Evolutionary conservation across 2,113 vertebrate genomes (phyloP).

Genomic region (Colius striatus): DNA sequence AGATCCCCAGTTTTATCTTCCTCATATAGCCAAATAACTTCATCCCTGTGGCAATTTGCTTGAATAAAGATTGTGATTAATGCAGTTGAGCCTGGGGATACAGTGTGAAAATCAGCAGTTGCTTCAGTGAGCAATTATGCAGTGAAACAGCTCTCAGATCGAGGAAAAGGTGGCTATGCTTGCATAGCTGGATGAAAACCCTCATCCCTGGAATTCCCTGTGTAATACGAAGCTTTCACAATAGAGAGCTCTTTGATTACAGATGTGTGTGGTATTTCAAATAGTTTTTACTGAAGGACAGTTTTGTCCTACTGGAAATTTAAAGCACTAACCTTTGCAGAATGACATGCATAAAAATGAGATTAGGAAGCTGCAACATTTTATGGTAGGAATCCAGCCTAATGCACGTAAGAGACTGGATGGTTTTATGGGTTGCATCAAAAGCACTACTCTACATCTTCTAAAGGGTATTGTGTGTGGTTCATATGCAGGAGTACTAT

Average conservation of each 20-base stretch:
- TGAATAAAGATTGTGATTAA: constrained; percentile 31
- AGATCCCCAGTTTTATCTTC: constrained; percentile 7
- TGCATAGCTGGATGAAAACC: not conserved
- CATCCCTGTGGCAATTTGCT: constrained; percentile 43
- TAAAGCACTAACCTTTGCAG: not conserved
- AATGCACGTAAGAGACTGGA: accelerated
- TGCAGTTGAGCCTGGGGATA: not conserved
- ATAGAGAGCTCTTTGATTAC: not conserved
- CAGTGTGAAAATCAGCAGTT: not conserved
- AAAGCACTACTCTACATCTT: accelerated
- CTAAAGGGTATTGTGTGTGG: not conserved
- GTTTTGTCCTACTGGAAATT: accelerated
- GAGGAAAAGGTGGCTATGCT: not conserved
- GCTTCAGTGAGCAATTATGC: constrained; percentile 20
- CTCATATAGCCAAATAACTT: constrained; percentile 30
- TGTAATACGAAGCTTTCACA: not conserved
- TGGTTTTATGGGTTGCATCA: not conserved
- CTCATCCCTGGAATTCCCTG: not conserved
- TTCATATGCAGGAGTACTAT: accelerated
- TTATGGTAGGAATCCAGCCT: not conserved
- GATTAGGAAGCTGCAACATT: not conserved
- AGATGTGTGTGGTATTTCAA: not conserved
- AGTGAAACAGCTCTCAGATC: not conserved
- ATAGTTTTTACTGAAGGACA: not conserved
- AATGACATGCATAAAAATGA: not conserved